Evolutionary conservation across 2,797 vertebrate genomes (phyloP), one percentile per base, ranked within the genome.

Genomic region (Gymnocypris eckloni): DNA sequence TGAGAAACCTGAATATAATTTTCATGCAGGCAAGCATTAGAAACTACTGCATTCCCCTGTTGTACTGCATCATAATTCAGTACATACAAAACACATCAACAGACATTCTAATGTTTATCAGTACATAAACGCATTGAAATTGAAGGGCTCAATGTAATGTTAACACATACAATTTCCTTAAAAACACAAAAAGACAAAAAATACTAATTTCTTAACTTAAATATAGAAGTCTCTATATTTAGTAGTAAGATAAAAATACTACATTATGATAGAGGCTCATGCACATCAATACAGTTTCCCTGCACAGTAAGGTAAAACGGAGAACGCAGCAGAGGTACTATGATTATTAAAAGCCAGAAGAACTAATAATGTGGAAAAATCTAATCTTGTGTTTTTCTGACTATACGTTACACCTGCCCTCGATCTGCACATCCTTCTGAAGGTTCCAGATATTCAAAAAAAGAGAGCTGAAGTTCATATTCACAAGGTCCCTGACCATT

Each of bases 301-400:
- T 61, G 4, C 76, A 78, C 54, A 41, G 22, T 25, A 41, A 25
- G 20, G 54, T 9, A 59, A 41, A 59, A 41, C 16, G 48, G 0
- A 54, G 28, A 52, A 54, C 37, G 25, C 20, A 76, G 28, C 28
- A 54, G 48, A 52, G 9, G 3, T 52, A 50, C 28, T 37, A 13
- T 33, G 50, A 54, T 54, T 54, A 76, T 78, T 78, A 78, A 78
- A 56, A 41, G 9, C 20, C 37, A 9, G 28, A 52, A 75, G 4
- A 77, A 52, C 4, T 33, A 76, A 75, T 54, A 76, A 39, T 56
- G 50, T 75, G 75, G 11, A 77, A 59, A 67, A 39, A 39, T 77
- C 20, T 25, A 61, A 59, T 78, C 48, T 39, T 56, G 22, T 11
- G 48, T 13, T 81, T n/a, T 56, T 3, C 79, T 70, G 66, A 12